Evolutionary conservation across 2,797 vertebrate species (phyloP), one percentile per base, ranked within the genome.

Genomic region (Acestrorhynchus altus): DNA sequence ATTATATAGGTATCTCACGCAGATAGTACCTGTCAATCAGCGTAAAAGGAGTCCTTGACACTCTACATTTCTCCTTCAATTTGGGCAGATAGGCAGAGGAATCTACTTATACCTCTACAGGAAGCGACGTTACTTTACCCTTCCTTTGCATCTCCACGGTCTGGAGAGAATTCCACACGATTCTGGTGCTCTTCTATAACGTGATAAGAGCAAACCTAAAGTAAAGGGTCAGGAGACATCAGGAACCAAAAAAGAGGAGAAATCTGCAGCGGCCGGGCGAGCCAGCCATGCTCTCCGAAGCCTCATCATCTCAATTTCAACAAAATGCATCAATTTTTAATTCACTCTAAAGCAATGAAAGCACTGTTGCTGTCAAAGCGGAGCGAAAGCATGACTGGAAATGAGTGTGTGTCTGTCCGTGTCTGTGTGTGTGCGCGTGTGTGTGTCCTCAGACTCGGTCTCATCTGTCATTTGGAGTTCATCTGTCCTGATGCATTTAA

Each of bases 11-110:
- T 92, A 94, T 95, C 93, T 95, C 92, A 88, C 89, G 89, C 82
- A 87, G 94, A 93, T 95, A 95, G 94, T 93, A 94, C 90, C 92
- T 95, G 93, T 92, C 94, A 95, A 92, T 94, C 95, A 95, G 94
- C 93, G 94, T 57, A 94, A 83, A 94, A 92, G 90, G 91, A 91
- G 84, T 93, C 90, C 91, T 92, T 93, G 89, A 92, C 89, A 89
- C 66, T 26, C 73, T 74, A 78, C 39, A 79, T 60, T 86, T 85
- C 81, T 72, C 78, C 80, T 86, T 81, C 81, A 72, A 63, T 70
- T 47, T 51, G 66, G 28, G 49, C 39, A 47, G 51, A 78, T 35
- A 77, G 59, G 18, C 22, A 28, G 47, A 56, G 65, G 49, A 76
- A 80, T 77, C 61, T 72, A 72, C 44, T 64, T 73, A 66, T 69